Conservation (phyloP, 2,113 vertebrate species). For the Muntiacus muntjak region DNA sequence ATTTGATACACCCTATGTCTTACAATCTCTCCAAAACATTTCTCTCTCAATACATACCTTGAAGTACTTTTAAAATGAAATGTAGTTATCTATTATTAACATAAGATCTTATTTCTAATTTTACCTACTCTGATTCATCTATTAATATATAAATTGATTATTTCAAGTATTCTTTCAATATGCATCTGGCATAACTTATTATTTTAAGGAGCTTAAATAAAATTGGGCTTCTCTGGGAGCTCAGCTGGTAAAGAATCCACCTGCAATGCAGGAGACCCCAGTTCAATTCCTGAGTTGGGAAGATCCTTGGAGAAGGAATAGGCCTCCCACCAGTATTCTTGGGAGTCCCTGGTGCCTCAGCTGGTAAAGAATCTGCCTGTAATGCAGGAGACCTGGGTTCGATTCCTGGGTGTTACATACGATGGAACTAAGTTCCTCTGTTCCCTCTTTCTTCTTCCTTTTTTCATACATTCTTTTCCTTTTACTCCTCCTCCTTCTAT, state of each 20-base stretch:
- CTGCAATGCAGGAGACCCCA: background rate
- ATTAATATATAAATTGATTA: background rate
- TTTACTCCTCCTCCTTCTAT: background rate
- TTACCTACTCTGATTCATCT: background rate
- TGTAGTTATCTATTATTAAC: background rate
- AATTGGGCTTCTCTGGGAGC: background rate
- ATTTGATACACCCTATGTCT: background rate
- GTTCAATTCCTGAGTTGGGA: background rate
- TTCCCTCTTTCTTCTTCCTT: background rate
- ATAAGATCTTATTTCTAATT: background rate
- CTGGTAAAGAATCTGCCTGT: background rate
- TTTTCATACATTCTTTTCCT: background rate
- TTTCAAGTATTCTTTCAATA: background rate
- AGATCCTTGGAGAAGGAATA: background rate
- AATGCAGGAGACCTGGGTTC: background rate
- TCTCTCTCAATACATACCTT: background rate
- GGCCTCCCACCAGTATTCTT: background rate
- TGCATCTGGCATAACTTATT: background rate
- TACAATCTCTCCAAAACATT: background rate
- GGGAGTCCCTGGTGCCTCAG: background rate
- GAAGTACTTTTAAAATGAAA: background rate
- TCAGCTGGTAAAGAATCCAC: background rate
- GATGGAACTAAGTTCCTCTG: background rate
- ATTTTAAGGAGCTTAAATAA: background rate
- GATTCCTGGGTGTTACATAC: background rate